Base-by-base conservation (phyloP, 2,113 vertebrate genomes). In the Jacana jacana region DNA sequence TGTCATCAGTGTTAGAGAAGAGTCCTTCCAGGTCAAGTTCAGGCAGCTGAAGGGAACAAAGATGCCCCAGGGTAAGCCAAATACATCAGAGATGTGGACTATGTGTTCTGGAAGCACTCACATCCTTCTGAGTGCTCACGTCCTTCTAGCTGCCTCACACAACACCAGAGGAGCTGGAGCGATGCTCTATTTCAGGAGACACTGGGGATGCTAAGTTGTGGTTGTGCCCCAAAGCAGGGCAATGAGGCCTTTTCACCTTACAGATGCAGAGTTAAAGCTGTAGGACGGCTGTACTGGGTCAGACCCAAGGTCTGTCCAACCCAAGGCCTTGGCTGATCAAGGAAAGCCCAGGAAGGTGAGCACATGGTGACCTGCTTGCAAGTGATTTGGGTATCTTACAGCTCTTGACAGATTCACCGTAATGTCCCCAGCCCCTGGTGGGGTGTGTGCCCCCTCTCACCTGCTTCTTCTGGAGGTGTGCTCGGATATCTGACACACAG, bases 1-100 rank as follows among this genome's bases (percentile, higher is more conserved):
- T 98, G 19, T 99, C 99, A 1, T 99, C 98, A 0, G 98, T 97
- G 97, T 99, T 98, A 58, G 98, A 98, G 86, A 99, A 99, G 95
- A 99, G 98, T 88, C 98, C 97, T 91, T 99, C 98, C 97, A 99
- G 97, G 94, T 99, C 98, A 46, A 96, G 90, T 18, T 97, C 98
- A 5, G 98, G 98, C 83, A 99, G 98, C 99, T 99, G 87, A 79
- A 96, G 94, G 78, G 86, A 91, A 97, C 46, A 94, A 81, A 85
- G 66, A 55, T 17, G 52, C 12, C 48, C 49, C 9, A 35, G 55
- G 40, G 48, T 88, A 71, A 94, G 77, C 13, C 39, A 68, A 31
- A 51, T 8, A 9, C 2, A 40, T 40, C 63, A 76, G 30, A 35
- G 72, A 73, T 31, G 28, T 31, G 28, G n/a, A 46, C 4, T 3